A percentile compares a stretch with the other conserved stretches of the same genome.
phyloP scores from a whole-genome alignment of 2,888 invertebrate species.

The Auanema sp. region DNA sequence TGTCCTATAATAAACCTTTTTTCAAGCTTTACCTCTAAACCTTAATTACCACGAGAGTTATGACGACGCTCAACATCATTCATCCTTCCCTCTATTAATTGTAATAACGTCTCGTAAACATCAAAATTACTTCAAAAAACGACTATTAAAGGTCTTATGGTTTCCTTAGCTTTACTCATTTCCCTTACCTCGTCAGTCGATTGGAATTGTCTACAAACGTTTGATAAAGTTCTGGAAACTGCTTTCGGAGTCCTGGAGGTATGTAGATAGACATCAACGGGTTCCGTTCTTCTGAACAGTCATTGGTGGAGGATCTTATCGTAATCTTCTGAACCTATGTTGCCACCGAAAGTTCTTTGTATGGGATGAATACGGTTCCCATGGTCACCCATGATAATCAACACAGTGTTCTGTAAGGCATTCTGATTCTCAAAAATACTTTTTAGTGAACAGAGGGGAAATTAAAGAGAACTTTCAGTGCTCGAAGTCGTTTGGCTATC shows the following conservation, averaged over 20 bases:
- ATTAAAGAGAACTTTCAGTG: slow-evolving; percentile 21
- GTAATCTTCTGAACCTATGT: too few relatives aligned
- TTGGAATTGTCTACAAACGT: slow-evolving; percentile 25
- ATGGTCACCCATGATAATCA: slow-evolving; percentile 46
- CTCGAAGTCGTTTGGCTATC: slow-evolving; percentile 26
- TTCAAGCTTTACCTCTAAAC: background rate
- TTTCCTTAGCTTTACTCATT: background rate
- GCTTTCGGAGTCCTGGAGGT: slow-evolving; percentile 22
- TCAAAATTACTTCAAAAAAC: slow-evolving; percentile 36
- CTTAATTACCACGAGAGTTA: background rate
- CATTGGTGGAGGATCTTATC: too few relatives aligned
- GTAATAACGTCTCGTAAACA: slow-evolving; percentile 32
- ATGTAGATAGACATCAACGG: slow-evolving; percentile 33
- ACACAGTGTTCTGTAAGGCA: slow-evolving; percentile 33
- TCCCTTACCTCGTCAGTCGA: slow-evolving; percentile 35
- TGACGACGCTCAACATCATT: background rate
- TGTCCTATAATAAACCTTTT: slow-evolving; percentile 12
- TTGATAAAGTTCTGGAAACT: slow-evolving; percentile 23
- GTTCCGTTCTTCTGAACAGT: slow-evolving; percentile 39
- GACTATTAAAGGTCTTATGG: background rate
- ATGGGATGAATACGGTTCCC: slow-evolving; percentile 38
- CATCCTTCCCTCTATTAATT: slow-evolving; percentile 16
- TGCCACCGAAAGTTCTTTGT: slow-evolving; percentile 34
- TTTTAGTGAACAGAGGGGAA: too few relatives aligned
- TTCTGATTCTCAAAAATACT: slow-evolving; percentile 25